Evolutionary conservation across 2,113 vertebrate species (phyloP).

Genomic region (Mustela nigripes): DNA sequence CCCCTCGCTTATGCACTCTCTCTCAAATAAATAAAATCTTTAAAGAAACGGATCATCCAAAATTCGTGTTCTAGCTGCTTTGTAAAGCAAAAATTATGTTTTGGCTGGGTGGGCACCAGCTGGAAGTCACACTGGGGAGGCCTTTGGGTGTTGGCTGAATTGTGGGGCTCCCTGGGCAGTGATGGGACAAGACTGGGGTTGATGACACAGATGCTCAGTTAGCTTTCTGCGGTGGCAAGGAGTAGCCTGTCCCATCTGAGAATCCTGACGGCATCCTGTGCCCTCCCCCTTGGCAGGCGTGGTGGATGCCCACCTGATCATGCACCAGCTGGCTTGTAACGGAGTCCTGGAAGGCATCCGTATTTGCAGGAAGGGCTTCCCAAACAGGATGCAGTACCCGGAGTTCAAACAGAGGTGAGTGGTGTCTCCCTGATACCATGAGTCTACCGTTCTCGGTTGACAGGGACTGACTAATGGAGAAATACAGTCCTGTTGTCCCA

Average conservation of each 20-base stretch:
- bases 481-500: background rate
- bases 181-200: background rate
- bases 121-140: background rate
- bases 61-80: background rate
- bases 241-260: background rate
- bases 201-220: background rate
- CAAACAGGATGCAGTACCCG: constrained; percentile 79
- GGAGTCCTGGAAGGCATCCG: constrained; percentile 81
- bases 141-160: background rate
- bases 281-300: constrained; percentile 58
- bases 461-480: background rate
- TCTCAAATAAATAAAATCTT: background rate
- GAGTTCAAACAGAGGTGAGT: constrained; percentile 83
- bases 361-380: constrained; percentile 85
- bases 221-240: background rate
- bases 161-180: background rate
- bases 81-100: background rate
- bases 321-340: constrained; percentile 81
- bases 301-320: constrained; percentile 78
- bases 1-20: background rate
- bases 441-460: background rate
- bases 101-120: background rate
- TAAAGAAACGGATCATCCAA: background rate
- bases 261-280: background rate
- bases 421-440: background rate